Conservation (phyloP, 2,888 invertebrate species). For the Andrena hattorfiana region DNA sequence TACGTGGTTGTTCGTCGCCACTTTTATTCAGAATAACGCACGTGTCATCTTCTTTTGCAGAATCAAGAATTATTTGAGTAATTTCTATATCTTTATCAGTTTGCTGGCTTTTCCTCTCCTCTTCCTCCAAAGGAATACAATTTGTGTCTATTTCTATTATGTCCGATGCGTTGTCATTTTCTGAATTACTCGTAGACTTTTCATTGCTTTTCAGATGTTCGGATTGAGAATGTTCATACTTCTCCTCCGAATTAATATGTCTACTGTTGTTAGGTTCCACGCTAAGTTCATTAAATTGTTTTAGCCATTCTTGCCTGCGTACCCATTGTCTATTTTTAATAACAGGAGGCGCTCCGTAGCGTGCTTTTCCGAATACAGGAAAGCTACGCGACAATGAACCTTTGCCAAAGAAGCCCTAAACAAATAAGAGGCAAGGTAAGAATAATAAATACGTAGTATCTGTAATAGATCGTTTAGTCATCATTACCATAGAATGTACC, state of each 20-base stretch:
- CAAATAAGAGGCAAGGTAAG: background rate
- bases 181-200: background rate
- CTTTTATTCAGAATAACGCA: slow-evolving; percentile 70
- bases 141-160: slow-evolving; percentile 50
- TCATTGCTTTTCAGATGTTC: background rate
- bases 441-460: background rate
- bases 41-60: slow-evolving; percentile 78
- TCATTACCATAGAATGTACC: slow-evolving; percentile 87
- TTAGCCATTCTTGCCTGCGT: slow-evolving; percentile 87
- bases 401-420: slow-evolving; percentile 91
- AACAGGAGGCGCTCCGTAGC: slow-evolving; percentile 85
- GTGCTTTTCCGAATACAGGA: slow-evolving; percentile 84
- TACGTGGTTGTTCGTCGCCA: slow-evolving; percentile 57
- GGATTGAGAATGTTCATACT: background rate
- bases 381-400: slow-evolving; percentile 88
- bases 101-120: slow-evolving; percentile 15
- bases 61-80: slow-evolving; percentile 73
- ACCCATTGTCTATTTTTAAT: slow-evolving; percentile 88
- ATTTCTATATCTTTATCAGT: slow-evolving; percentile 40
- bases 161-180: slow-evolving; percentile 8
- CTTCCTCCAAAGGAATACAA: slow-evolving; percentile 10
- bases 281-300: slow-evolving; percentile 79
- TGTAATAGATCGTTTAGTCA: background rate
- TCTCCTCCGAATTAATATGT: slow-evolving; percentile 15
- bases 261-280: slow-evolving; percentile 63